A percentile compares a stretch with the other conserved stretches of the same genome.
Conservation (phyloP, 2,113 vertebrate species). For the Nesospiza acunhae region DNA sequence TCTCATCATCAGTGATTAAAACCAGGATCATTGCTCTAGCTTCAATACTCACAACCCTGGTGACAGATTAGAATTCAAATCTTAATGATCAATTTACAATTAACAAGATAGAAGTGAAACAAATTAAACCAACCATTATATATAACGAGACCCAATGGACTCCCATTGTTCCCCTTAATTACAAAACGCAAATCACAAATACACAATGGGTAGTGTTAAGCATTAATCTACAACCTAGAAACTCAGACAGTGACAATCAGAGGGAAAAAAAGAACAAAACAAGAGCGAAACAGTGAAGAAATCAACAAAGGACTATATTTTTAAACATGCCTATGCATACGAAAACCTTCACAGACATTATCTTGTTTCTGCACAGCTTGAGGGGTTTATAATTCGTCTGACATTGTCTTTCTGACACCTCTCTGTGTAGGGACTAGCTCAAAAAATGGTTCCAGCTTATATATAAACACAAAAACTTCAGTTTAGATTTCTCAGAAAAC, state of each 20-base stretch:
- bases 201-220: slow-evolving; percentile 75
- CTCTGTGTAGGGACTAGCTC: slow-evolving; percentile 10
- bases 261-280: slow-evolving; percentile 19
- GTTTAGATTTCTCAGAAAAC: slow-evolving; percentile 4
- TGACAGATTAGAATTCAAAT: slow-evolving; percentile 87
- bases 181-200: slow-evolving; percentile 80
- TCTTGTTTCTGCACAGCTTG: slow-evolving; percentile 16
- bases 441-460: slow-evolving; percentile 9
- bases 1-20: slow-evolving; percentile 86
- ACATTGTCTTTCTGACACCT: slow-evolving; percentile 35
- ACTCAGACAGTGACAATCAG: slow-evolving; percentile 64
- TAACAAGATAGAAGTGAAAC: slow-evolving; percentile 88
- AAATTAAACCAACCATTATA: slow-evolving; percentile 89
- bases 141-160: slow-evolving; percentile 80
- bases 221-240: slow-evolving; percentile 75
- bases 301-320: slow-evolving; percentile 36
- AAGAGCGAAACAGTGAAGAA: background rate
- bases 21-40: slow-evolving; percentile 79
- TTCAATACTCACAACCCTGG: slow-evolving; percentile 82
- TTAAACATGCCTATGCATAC: background rate
- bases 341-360: slow-evolving; percentile 2
- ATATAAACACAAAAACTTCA: background rate
- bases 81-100: slow-evolving; percentile 89
- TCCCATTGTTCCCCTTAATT: slow-evolving; percentile 86
- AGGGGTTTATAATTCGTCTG: slow-evolving; percentile 16